A percentile compares a stretch with the other conserved stretches of the same genome.
phyloP scores from a whole-genome alignment of 2,888 invertebrate genomes.

The Criorhina ranunculi region DNA sequence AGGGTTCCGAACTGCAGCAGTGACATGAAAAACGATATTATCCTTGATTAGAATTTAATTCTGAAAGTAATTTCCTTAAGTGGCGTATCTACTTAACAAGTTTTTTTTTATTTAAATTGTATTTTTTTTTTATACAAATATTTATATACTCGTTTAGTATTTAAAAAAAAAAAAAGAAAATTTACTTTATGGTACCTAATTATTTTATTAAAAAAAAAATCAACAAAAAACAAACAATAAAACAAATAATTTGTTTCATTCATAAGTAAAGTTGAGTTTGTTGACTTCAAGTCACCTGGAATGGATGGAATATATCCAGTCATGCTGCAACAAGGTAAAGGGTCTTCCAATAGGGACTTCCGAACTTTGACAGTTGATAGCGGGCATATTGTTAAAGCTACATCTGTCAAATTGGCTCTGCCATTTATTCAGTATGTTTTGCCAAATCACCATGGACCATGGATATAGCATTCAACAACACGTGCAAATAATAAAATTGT shows the following conservation, averaged over 20 bases:
- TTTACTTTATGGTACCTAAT: conserved; percentile 72
- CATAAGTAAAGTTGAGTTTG: conserved; percentile 1
- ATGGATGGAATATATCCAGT: too few species aligned
- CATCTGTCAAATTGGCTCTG: too few species aligned
- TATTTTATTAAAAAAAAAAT: conserved; percentile 54
- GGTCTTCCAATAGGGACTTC: too few species aligned
- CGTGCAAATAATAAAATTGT: too few species aligned
- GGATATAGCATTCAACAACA: too few species aligned
- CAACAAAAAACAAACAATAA: conserved; percentile 19
- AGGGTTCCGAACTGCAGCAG: conserved; percentile 81
- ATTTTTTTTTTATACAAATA: conserved; percentile 60
- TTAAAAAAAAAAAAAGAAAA: conserved; percentile 37
- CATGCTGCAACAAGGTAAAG: too few species aligned
- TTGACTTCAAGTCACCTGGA: too few species aligned
- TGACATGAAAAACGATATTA: conserved; percentile 73
- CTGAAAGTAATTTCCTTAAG: conserved; percentile 62
- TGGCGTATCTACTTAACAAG: conserved; percentile 70
- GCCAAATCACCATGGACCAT: too few species aligned
- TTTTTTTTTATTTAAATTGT: conserved; percentile 47
- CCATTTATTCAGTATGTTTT: too few species aligned
- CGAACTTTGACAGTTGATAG: too few species aligned
- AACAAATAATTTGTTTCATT: conserved; percentile 23
- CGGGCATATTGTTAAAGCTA: too few species aligned
- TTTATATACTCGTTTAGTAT: conserved; percentile 68
- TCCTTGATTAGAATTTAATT: conserved; percentile 75